Conservation (phyloP, 2,113 vertebrate genomes). For the Meriones unguiculatus region DNA sequence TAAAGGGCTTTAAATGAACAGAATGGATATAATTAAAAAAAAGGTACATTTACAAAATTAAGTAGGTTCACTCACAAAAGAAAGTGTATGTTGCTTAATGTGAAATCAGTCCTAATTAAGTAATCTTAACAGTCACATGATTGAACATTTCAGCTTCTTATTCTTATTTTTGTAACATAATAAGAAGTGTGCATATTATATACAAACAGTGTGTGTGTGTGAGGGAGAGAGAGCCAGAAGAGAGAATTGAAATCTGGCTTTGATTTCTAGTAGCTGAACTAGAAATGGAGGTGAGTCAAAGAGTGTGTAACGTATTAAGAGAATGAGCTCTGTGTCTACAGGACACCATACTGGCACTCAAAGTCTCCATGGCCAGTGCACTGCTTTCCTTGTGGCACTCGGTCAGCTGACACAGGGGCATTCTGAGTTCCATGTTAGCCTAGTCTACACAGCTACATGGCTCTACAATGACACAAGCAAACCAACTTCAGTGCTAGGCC, state of each 20-base stretch:
- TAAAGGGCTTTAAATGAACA: not conserved
- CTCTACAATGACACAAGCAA: not conserved
- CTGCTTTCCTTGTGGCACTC: not conserved
- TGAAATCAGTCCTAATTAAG: not conserved
- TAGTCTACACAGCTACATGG: not conserved
- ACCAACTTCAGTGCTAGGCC: not conserved
- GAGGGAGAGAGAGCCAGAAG: not conserved
- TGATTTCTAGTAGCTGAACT: not conserved
- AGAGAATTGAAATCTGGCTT: not conserved
- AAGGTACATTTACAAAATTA: not conserved
- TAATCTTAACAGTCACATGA: not conserved
- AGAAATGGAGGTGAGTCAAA: not conserved
- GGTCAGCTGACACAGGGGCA: accelerated
- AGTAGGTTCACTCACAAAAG: not conserved
- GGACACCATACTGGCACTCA: accelerated
- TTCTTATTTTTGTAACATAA: not conserved
- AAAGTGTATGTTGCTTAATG: not conserved
- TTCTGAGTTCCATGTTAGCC: not conserved
- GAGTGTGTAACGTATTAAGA: not conserved
- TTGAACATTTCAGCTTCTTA: not conserved
- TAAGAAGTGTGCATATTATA: not conserved
- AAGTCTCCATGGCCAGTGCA: not conserved
- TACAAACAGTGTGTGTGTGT: not conserved
- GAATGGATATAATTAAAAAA: not conserved
- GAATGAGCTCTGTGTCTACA: not conserved